Conservation (phyloP, 1,140 invertebrate genomes). For the Brachionus sp. region DNA sequence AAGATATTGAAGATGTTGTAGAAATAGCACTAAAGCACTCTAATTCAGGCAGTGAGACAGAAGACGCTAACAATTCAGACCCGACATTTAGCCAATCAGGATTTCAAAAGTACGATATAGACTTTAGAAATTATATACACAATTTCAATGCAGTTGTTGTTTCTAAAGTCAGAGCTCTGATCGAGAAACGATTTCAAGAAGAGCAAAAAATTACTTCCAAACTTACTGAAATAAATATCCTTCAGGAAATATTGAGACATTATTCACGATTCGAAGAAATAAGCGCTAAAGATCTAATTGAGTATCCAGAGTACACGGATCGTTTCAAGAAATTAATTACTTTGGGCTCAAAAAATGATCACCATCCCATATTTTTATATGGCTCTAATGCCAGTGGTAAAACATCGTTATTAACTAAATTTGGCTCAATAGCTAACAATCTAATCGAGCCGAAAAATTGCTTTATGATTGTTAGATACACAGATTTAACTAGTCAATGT, state of each 20-base stretch:
- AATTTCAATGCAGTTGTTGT: conserved; percentile 40
- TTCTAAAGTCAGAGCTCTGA: neutral
- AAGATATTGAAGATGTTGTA: neutral
- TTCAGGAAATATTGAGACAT: conserved; percentile 19
- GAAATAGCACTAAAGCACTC: neutral
- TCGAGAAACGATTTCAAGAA: conserved; percentile 20
- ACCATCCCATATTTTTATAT: conserved; percentile 42
- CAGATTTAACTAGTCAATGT: conserved; percentile 26
- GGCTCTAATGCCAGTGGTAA: conserved; percentile 25
- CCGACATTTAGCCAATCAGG: neutral
- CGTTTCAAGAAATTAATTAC: conserved; percentile 9
- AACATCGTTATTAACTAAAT: neutral
- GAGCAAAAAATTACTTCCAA: neutral
- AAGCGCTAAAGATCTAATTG: neutral
- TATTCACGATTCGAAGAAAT: neutral
- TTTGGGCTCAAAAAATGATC: neutral
- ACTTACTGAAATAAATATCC: neutral
- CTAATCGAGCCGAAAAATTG: conserved; percentile 17
- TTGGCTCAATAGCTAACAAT: neutral
- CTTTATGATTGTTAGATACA: neutral
- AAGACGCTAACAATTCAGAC: neutral
- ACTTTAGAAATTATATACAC: conserved; percentile 31
- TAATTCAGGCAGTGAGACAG: conserved; percentile 5
- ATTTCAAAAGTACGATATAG: conserved; percentile 33
- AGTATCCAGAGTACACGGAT: neutral